Percentiles rank a stretch among this genome's conserved stretches.
Evolutionary conservation across 2,888 invertebrate species (phyloP).

Genomic region (Acleris literana): DNA sequence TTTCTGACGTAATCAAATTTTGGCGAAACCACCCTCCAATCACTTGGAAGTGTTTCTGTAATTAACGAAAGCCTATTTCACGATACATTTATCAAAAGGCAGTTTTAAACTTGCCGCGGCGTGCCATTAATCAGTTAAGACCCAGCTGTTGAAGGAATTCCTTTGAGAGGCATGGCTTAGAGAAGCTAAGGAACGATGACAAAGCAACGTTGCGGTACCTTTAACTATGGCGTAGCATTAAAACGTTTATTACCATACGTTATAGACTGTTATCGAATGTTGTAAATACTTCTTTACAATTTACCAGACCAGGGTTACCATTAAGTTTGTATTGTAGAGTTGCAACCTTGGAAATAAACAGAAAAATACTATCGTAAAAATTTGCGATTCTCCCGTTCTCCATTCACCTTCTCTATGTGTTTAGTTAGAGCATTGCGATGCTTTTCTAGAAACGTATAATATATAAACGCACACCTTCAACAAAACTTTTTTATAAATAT

Average conservation of each 20-base stretch:
- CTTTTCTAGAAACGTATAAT: not conserved
- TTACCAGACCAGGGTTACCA: slow-evolving; percentile 23
- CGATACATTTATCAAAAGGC: slow-evolving; percentile 52
- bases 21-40: slow-evolving; percentile 4
- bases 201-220: slow-evolving; percentile 40
- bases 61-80: slow-evolving; percentile 44
- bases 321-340: not conserved
- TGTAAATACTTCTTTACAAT: slow-evolving; percentile 12
- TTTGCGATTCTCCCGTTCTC: not conserved
- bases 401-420: not conserved
- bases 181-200: slow-evolving; percentile 53
- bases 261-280: slow-evolving; percentile 9
- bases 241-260: slow-evolving; percentile 13
- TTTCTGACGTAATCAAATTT: slow-evolving; percentile 2
- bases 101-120: slow-evolving; percentile 52
- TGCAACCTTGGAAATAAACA: too few relatives aligned
- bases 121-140: slow-evolving; percentile 62
- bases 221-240: slow-evolving; percentile 4
- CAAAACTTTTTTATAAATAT: slow-evolving; percentile 9
- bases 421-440: not conserved
- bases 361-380: too few relatives aligned
- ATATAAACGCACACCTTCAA: not conserved
- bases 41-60: slow-evolving; percentile 37
- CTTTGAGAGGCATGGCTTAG: slow-evolving; percentile 47
- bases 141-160: slow-evolving; percentile 69